Evolutionary conservation across 2,797 vertebrate species (phyloP), one percentile per base, ranked within the genome.

Genomic region (Thaleichthys pacificus): DNA sequence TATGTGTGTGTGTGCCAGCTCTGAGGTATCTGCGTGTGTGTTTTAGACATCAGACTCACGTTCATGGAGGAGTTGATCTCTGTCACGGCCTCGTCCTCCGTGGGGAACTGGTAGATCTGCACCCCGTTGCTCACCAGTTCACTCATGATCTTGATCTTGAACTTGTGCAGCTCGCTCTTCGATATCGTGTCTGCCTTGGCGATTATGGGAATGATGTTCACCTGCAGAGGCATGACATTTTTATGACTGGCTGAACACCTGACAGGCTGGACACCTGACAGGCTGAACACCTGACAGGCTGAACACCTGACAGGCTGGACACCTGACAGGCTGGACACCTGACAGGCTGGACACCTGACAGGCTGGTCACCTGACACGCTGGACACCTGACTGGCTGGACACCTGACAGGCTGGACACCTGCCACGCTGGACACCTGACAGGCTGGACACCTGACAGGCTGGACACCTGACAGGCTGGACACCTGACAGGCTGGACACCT

Each of bases 61-160:
- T 99, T 99, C 96, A 99, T 98, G 80, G 96, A 95, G 0, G 96
- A 94, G 71, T 99, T 99, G 83, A 98, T 97, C 90, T 99, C 97
- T 0, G 97, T 93, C 0, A 99, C 93, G 0, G 96, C 96, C 77
- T 97, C 97, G 0, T 99, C 97, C 0, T 99, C 97, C 0, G 96
- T 99, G 57, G 97, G 97, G 83, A 99, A 99, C 92, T 99, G 97
- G 77, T 99, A 99, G 80, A 99, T 96, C 91, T 99, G 98, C 72
- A 99, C 96, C 0, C 98, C 98, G 0, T 99, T 99, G 88, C 96
- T 99, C 82, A 98, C 96, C 89, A 99, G 91, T 88, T 99, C 98
- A 0, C 96, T 97, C 97, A 99, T 98, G 24, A 99, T 96, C 91
- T 98, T 99, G 72, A 97, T 97, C 91, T 99, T 99, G 79, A 99